Evolutionary conservation across 2,113 vertebrate genomes (phyloP), one percentile per base, ranked within the genome.

Genomic region (Istiophorus platypterus): DNA sequence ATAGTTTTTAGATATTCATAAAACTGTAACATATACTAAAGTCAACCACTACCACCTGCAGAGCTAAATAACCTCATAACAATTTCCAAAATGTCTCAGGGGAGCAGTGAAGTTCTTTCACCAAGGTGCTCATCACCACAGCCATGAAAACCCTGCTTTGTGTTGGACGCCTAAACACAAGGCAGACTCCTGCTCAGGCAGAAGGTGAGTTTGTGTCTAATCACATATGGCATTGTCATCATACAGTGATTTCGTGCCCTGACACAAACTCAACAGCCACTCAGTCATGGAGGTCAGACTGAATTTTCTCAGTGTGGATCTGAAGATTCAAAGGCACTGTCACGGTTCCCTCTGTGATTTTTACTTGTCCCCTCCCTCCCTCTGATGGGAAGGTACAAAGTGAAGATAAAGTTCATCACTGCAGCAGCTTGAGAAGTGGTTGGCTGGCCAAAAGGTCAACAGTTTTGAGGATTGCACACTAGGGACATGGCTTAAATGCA

Each of bases 211-310:
- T 94, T 92, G 91, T 93, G 88, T 94, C 88, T 95, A 95, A 92
- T 93, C 93, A 94, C 93, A 95, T 90, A 91, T 93, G 93, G 93
- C 93, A 89, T 92, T 92, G 93, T 93, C 94, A 92, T 93, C 92
- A 92, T 84, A 87, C 86, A 91, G 92, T 95, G 94, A 95, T 96
- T 95, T 96, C 93, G 93, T 93, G 94, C 91, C 89, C 92, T 93
- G 92, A 94, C 94, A 94, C 92, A 92, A 92, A 91, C 93, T 93
- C 90, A 91, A 91, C 92, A 83, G 0, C 72, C 85, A 83, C 89
- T 94, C 85, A 49, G 93, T 93, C 93, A 95, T 92, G 93, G 93
- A 92, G 92, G 91, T 94, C 93, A 92, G 82, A 85, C 57, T 3
- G 7, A 27, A 89, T 90, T 90, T 90, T 89, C 82, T 86, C 72